Evolutionary conservation across 2,888 invertebrate genomes (phyloP).

Genomic region (Tetheella fluctuosa): DNA sequence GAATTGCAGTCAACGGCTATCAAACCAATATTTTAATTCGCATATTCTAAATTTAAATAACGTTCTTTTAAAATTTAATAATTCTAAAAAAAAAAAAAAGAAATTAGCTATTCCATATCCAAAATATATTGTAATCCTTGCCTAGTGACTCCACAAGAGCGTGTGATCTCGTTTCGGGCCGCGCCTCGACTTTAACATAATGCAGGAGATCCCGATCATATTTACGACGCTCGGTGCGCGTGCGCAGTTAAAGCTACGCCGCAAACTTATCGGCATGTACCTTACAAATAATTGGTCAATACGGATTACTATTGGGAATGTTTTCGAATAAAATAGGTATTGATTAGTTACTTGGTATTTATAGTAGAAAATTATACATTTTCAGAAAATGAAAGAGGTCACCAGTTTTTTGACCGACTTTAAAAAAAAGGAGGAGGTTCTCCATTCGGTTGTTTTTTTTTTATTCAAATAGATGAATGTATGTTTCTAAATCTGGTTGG

Average conservation of each 20-base stretch:
- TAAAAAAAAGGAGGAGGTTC: too few species aligned
- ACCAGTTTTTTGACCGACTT: too few species aligned
- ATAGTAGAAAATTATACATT: background rate
- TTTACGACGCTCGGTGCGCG: slow-evolving; percentile 58
- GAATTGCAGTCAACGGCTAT: too few species aligned
- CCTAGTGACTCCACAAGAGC: slow-evolving; percentile 22
- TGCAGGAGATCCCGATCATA: slow-evolving; percentile 68
- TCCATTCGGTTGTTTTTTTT: too few species aligned
- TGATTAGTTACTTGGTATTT: background rate
- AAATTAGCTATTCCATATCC: background rate
- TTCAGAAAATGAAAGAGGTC: too few species aligned
- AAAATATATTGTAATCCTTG: slow-evolving; percentile 9
- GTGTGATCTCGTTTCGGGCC: slow-evolving; percentile 51
- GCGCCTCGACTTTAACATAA: slow-evolving; percentile 49
- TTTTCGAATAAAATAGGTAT: background rate
- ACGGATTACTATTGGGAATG: slow-evolving; percentile 10
- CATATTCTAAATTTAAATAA: too few species aligned
- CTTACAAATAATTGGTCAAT: slow-evolving; percentile 45
- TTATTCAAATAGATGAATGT: too few species aligned
- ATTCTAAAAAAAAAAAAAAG: slow-evolving; percentile 19
- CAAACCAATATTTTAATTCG: too few species aligned
- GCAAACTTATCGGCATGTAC: slow-evolving; percentile 41
- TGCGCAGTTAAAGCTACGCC: slow-evolving; percentile 34
- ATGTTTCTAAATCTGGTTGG: too few species aligned
- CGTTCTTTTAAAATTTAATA: background rate